Evolutionary conservation across 2,113 vertebrate species (phyloP).

Genomic region (Butorides virescens): DNA sequence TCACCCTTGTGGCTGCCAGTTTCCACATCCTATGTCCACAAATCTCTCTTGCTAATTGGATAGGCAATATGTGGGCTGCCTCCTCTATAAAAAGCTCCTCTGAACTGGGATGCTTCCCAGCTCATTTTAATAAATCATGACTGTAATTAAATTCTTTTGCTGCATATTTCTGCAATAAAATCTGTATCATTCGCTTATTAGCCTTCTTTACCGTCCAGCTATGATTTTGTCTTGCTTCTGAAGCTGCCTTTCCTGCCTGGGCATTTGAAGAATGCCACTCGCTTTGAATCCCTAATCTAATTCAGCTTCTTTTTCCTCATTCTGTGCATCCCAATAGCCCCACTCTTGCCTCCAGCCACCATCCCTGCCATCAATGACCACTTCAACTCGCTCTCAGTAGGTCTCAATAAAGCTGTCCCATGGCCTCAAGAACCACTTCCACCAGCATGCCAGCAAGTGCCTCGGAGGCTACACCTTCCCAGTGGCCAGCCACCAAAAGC

Average conservation of each 20-base stretch:
- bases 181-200: background rate
- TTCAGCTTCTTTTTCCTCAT: background rate
- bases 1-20: conserved; percentile 26
- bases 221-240: background rate
- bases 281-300: background rate
- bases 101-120: conserved; percentile 37
- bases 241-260: background rate
- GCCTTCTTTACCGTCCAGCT: background rate
- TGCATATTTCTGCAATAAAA: conserved; percentile 45
- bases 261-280: background rate
- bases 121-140: conserved; percentile 62
- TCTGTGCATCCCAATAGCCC: background rate
- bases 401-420: background rate
- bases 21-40: conserved; percentile 32
- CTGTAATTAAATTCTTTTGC: conserved; percentile 51
- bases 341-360: background rate
- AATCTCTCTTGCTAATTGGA: conserved; percentile 60
- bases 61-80: conserved; percentile 49
- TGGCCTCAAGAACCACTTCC: background rate
- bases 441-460: background rate
- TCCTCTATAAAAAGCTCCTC: conserved; percentile 55
- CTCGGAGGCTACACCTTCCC: background rate
- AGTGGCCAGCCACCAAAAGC: background rate
- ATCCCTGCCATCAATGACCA: background rate
- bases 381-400: background rate